These are phyloP conservation scores for Sarcoramphus papa DNA, from an alignment of 2,797 vertebrate species.

Conservation along the genomic window DNA sequence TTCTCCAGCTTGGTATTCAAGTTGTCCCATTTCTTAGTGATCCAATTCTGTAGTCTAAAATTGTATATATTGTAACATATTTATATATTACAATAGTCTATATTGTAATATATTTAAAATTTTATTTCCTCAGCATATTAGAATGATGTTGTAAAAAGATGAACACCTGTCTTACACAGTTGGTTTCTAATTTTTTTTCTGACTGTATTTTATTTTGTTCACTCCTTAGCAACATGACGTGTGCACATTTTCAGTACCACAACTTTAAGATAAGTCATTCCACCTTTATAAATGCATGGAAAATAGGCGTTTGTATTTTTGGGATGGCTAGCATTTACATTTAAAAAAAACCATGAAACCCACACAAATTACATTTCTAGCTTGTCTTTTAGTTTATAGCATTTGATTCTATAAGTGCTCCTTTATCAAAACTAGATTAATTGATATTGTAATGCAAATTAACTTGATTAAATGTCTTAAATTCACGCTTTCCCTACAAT, in stretches of 20 bases:
- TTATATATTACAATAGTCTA: background rate
- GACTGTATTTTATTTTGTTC: background rate
- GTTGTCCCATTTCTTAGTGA: background rate
- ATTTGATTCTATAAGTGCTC: background rate
- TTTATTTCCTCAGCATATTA: background rate
- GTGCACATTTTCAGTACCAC: background rate
- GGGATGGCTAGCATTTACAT: background rate
- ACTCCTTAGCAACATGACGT: background rate
- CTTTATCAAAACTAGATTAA: background rate
- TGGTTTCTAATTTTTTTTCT: background rate
- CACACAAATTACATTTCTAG: background rate
- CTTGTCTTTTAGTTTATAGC: background rate
- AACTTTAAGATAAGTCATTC: background rate
- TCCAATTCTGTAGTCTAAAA: background rate
- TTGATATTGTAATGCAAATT: background rate
- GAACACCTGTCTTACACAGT: background rate
- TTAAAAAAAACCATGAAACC: background rate
- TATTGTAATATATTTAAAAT: background rate
- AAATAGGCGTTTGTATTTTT: background rate
- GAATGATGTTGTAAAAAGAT: background rate
- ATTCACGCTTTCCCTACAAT: background rate
- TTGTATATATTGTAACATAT: background rate
- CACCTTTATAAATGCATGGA: background rate
- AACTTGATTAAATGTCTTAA: background rate
- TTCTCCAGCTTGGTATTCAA: background rate